Base-by-base conservation (phyloP, 1,140 invertebrate species). In the Sitodiplosis mosellana region DNA sequence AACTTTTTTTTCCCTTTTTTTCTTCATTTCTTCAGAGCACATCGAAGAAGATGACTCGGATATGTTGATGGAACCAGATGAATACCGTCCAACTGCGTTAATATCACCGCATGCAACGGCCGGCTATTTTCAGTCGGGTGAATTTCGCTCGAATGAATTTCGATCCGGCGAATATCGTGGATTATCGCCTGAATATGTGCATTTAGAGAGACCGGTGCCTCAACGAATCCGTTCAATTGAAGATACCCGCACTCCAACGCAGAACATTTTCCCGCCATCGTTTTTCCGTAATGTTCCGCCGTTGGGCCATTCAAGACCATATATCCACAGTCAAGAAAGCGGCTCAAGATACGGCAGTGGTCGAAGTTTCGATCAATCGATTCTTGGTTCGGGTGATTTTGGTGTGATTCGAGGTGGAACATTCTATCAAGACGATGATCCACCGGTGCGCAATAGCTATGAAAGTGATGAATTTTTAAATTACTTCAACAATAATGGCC, bases 321-420 rank as follows among this genome's bases (percentile, higher is more conserved):
- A 61, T 27, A 59, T 61, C 11, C 52, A 56, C 1, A n/a, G 10
- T 50, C 45, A 49, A 15, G 33, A 47, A 37, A 14, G 15, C 33
- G 33, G 11, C 20, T 43, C 33, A 47, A 49, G 5, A 11, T 27
- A 40, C 18, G 10, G 34, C 55, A 20, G 7, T 14, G 55, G 56
- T 36, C 52, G 56, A 0, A 55, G 52, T 34, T 64, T 61, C 36
- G 62, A 64, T 53, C 59, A 68, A 36, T 63, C 68, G 19, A 68
- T 88, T 2, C 62, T 90, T 17, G 85, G 86, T 1, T 87, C 84
- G 1, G 87, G 87, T 0, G 89, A 91, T 61, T 91, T 90, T 56
- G 86, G 85, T 1, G 83, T 91, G 1, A 79, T 91, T 33, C 72
- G 75, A 45, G 87, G 87, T 1, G 87, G 87, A 2, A 90, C 87